Percentiles rank a stretch among this genome's conserved stretches.
These are phyloP conservation scores for Synaphobranchus kaupii DNA, from an alignment of 2,797 vertebrate genomes.

Conservation along the genomic window DNA sequence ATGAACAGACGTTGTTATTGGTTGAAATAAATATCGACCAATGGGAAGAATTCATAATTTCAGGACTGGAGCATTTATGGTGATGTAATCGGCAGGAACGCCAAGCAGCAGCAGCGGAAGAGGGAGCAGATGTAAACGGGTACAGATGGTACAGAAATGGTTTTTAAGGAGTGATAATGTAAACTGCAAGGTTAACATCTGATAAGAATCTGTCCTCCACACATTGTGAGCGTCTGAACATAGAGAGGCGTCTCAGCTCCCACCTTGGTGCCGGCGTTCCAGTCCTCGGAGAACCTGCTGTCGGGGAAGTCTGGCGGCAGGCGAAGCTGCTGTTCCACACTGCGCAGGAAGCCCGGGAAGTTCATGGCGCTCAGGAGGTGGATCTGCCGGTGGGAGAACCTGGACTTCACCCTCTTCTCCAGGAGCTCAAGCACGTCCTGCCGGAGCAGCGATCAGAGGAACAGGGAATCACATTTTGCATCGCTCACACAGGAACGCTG, in stretches of 20 bases:
- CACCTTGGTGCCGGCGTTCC: conserved; percentile 85
- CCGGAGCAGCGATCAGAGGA: conserved; percentile 17
- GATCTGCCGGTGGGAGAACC: conserved; percentile 96
- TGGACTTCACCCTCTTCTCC: conserved; percentile 96
- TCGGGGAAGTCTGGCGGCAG: conserved; percentile 80
- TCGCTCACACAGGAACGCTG: background rate
- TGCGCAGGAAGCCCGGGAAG: conserved; percentile 78
- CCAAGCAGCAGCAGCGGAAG: background rate
- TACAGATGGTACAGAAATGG: background rate
- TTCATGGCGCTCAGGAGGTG: conserved; percentile 80
- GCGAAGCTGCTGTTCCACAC: conserved; percentile 77
- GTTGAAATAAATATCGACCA: background rate
- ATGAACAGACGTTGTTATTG: background rate
- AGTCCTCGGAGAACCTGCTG: conserved; percentile 75
- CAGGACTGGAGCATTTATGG: background rate
- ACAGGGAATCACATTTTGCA: background rate
- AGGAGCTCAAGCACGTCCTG: conserved; percentile 94
- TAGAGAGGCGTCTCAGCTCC: background rate
- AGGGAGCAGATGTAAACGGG: background rate
- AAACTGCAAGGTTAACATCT: background rate
- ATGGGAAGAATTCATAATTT: background rate
- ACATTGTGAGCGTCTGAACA: background rate
- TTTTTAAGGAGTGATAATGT: background rate
- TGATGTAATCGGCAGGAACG: background rate
- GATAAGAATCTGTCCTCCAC: background rate